Evolutionary conservation across 2,888 invertebrate genomes (phyloP).

Genomic region (Pherbina coryleti): DNA sequence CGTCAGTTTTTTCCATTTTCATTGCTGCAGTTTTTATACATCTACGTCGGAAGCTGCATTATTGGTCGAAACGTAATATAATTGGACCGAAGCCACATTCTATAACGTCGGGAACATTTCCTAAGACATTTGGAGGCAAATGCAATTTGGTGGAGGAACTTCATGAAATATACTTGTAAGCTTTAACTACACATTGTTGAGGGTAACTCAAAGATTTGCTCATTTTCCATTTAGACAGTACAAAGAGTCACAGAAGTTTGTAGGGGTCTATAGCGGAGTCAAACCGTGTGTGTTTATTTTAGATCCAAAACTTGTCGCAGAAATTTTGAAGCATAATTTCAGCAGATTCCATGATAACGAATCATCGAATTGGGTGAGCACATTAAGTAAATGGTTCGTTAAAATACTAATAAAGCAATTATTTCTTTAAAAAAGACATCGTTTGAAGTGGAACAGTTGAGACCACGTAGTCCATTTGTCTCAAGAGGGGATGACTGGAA

Average conservation of each 20-base stretch:
- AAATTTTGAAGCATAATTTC: conserved; percentile 51
- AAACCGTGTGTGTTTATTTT: conserved; percentile 62
- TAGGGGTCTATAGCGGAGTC: conserved; percentile 64
- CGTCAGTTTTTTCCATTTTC: neutral
- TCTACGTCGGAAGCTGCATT: conserved; percentile 43
- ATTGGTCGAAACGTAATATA: conserved; percentile 63
- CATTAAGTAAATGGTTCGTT: neutral
- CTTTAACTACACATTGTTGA: neutral
- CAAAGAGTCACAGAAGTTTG: conserved; percentile 53
- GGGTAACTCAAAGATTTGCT: neutral
- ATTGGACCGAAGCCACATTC: conserved; percentile 60
- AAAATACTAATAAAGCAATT: neutral
- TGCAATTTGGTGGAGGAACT: conserved; percentile 62
- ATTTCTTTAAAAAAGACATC: conserved; percentile 44
- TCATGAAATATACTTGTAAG: conserved; percentile 66
- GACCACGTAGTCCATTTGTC: conserved; percentile 68
- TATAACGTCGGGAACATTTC: conserved; percentile 62
- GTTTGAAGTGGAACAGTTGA: conserved; percentile 48
- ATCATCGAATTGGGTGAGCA: conserved; percentile 53
- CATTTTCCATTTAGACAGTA: conserved; percentile 49
- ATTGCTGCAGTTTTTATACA: conserved; percentile 14
- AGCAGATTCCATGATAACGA: conserved; percentile 55
- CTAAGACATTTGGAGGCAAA: conserved; percentile 50
- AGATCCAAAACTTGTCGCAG: conserved; percentile 60
- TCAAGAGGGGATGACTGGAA: conserved; percentile 70